Conservation (phyloP, 2,113 vertebrate genomes). For the Athene noctua region DNA sequence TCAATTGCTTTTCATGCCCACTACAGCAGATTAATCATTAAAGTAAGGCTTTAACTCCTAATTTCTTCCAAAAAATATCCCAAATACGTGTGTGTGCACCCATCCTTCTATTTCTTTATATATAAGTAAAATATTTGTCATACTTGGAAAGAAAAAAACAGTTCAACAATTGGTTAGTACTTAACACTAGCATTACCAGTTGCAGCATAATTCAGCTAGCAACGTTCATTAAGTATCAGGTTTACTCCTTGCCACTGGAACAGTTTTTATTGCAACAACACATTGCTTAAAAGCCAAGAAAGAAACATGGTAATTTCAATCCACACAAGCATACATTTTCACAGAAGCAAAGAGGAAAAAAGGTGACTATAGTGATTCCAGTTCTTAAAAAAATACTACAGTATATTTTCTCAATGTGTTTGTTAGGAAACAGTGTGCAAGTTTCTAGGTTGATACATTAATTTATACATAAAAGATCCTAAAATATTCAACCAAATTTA, state of each 20-base stretch:
- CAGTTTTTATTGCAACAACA: background rate
- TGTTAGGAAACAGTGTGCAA: background rate
- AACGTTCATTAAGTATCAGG: background rate
- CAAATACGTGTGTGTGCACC: background rate
- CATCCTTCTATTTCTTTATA: accelerated
- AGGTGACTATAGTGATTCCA: background rate
- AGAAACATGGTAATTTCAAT: background rate
- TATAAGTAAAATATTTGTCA: background rate
- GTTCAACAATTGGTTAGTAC: background rate
- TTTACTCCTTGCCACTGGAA: background rate
- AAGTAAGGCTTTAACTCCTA: background rate
- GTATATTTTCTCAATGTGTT: background rate
- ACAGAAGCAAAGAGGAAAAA: background rate
- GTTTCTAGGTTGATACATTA: background rate
- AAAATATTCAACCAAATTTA: background rate
- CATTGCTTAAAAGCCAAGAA: background rate
- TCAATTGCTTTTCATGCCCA: background rate
- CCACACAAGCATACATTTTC: background rate
- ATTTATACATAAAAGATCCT: background rate
- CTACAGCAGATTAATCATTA: background rate
- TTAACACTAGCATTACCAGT: background rate
- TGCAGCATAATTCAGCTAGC: background rate
- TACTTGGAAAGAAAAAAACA: background rate
- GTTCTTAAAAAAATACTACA: background rate
- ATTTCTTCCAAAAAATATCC: background rate